Percentiles rank a stretch among this genome's conserved stretches.
These are phyloP conservation scores for Montipora capricornis DNA, from an alignment of 64 coral and sea anemone species.

Conservation along the genomic window DNA sequence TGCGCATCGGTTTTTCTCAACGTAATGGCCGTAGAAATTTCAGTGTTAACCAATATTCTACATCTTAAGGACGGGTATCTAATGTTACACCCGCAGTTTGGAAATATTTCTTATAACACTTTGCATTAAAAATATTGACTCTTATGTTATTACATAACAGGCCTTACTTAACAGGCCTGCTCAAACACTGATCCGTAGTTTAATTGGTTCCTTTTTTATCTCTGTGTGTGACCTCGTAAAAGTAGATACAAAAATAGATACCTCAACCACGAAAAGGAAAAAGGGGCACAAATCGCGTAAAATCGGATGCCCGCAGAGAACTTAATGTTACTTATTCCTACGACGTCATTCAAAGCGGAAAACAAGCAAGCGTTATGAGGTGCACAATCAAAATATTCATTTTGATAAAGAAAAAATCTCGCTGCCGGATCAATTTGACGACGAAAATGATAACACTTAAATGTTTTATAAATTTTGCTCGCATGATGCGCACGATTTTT, in stretches of 20 bases:
- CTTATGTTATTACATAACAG: no score
- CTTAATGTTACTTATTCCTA: background rate
- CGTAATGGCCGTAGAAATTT: no score
- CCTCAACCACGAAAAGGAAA: conserved; percentile 23
- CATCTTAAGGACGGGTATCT: no score
- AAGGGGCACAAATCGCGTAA: background rate
- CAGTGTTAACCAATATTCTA: background rate
- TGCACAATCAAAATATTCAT: background rate
- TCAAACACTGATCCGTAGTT: no score
- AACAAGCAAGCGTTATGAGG: background rate
- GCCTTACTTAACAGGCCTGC: no score
- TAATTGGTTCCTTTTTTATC: no score
- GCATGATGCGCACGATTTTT: background rate
- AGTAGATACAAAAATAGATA: no score
- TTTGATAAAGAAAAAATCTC: background rate
- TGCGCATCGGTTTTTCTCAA: no score
- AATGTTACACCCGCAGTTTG: no score
- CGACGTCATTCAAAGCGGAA: conserved; percentile 34
- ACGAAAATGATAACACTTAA: background rate
- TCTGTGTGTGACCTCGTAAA: no score
- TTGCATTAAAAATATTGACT: background rate
- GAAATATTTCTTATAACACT: background rate
- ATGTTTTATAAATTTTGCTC: background rate
- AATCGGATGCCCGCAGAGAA: background rate
- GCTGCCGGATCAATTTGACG: background rate